A percentile compares a stretch with the other conserved stretches of the same genome.
These are phyloP conservation scores for Mesorhabditis belari DNA, from an alignment of 2,888 invertebrate species.

Conservation along the genomic window DNA sequence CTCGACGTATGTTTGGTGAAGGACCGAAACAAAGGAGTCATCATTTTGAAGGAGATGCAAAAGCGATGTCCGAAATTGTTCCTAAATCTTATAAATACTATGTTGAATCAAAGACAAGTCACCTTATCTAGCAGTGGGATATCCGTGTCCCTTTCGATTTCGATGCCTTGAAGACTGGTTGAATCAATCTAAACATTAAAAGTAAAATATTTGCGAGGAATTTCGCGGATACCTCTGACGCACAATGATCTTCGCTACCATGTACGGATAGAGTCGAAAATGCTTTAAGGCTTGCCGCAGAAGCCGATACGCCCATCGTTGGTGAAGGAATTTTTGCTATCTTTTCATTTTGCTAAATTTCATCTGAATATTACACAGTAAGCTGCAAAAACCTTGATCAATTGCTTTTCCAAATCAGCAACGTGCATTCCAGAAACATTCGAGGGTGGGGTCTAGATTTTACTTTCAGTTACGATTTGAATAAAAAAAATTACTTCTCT, in stretches of 20 bases:
- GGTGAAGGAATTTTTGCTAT: too few species aligned
- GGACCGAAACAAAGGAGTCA: conserved; percentile 26
- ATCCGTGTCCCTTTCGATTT: background rate
- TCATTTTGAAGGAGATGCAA: conserved; percentile 27
- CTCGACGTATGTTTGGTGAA: conserved; percentile 14
- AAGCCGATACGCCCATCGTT: conserved; percentile 24
- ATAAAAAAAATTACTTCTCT: background rate
- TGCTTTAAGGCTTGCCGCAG: conserved; percentile 26
- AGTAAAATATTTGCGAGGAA: too few species aligned
- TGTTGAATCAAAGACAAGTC: background rate
- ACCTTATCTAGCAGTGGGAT: background rate
- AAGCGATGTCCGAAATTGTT: conserved; percentile 22
- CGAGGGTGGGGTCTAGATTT: background rate
- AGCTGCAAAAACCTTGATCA: conserved; percentile 7
- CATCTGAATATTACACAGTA: background rate
- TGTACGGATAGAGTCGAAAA: conserved; percentile 29
- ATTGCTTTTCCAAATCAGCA: conserved; percentile 27
- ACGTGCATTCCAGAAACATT: conserved; percentile 16
- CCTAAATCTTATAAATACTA: background rate
- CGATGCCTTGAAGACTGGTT: background rate
- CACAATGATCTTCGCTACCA: conserved; percentile 21
- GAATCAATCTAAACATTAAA: background rate
- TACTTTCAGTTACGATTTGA: too few species aligned
- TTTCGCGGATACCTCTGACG: background rate
- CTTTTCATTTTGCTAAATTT: too few species aligned